A percentile compares a stretch with the other conserved stretches of the same genome.
Evolutionary conservation across 1,140 invertebrate genomes (phyloP).

Genomic region (fruit fly (Drosophila melanogaster)): Release_6_plus_ISO1_MT NT_037436.4:20772001-20772500

Average conservation of each 20-base stretch:
- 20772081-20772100: neutral
- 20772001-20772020: conserved; percentile 8
- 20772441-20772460: conserved; percentile 10
- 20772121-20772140: no score
- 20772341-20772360: conserved; percentile 34
- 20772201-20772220: no score
- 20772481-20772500: conserved; percentile 52
- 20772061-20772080: neutral
- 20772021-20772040: conserved; percentile 1
- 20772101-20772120: neutral
- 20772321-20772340: conserved; percentile 39
- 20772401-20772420: conserved; percentile 37
- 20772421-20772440: conserved; percentile 20
- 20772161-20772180: no score
- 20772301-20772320: conserved; percentile 28
- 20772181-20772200: no score
- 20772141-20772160: no score
- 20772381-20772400: conserved; percentile 40
- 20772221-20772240: no score
- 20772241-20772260: no score
- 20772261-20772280: neutral
- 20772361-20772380: conserved; percentile 30
- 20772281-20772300: conserved; percentile 1
- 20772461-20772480: conserved; percentile 60
- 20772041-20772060: conserved; percentile 5